Conservation (phyloP, 2,888 invertebrate species). For the Synanthedon myopaeformis region DNA sequence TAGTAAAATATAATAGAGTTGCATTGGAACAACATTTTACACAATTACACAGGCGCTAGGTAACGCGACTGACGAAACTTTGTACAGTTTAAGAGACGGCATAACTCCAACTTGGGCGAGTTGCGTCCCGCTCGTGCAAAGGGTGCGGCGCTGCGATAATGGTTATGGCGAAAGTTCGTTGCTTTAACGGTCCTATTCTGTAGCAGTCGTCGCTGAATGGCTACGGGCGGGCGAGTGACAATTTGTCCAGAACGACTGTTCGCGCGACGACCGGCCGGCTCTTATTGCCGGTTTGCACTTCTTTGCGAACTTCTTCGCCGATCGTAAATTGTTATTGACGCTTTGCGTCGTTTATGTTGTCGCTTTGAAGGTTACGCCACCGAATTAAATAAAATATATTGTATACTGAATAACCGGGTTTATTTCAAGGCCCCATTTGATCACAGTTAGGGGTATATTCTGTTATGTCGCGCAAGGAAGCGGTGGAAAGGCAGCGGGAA, state of each 20-base stretch:
- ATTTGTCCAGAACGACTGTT: constrained; percentile 40
- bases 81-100: background rate
- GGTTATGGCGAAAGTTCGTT: constrained; percentile 61
- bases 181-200: constrained; percentile 36
- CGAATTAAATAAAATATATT: too few relatives aligned
- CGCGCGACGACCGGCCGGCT: constrained; percentile 22
- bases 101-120: constrained; percentile 20
- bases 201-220: constrained; percentile 17
- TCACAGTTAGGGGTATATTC: too few relatives aligned
- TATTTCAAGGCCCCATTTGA: too few relatives aligned
- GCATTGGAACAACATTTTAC: background rate
- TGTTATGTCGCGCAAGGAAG: too few relatives aligned
- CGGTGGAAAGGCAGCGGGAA: too few relatives aligned
- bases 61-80: background rate
- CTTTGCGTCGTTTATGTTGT: background rate
- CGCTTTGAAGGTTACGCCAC: background rate
- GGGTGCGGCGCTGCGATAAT: constrained; percentile 56
- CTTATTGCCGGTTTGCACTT: constrained; percentile 14
- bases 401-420: too few relatives aligned
- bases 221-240: constrained; percentile 22
- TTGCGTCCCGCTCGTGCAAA: constrained; percentile 11
- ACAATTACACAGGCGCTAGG: background rate
- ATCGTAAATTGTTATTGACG: background rate
- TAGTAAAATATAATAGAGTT: too few relatives aligned
- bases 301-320: constrained; percentile 2